Base-by-base conservation (phyloP, 2,797 vertebrate genomes). In the Acanthurus tractus region DNA sequence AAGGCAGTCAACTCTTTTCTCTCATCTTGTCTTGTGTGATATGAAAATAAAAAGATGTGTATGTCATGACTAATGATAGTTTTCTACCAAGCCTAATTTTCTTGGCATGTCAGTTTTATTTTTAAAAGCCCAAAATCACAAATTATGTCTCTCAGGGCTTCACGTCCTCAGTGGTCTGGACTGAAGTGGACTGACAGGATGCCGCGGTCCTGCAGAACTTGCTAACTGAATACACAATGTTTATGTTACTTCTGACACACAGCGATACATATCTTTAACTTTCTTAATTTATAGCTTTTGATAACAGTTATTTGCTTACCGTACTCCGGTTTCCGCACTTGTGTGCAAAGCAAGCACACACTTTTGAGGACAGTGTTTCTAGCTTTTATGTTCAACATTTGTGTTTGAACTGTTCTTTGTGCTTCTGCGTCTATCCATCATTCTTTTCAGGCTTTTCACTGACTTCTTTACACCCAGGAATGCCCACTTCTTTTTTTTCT, bases 401-500 rank as follows among this genome's bases (percentile, higher is more conserved):
- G 29, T 34, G 29, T 34, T 34, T 34, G 29, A 34, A 34, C 29
- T 34, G 3, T 34, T 34, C 29, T 34, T 34, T 34, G 29, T 34
- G 1, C 29, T 34, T 2, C 7, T 34, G 29, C 29, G 3, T 34
- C 29, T 34, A 34, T 34, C 29, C 29, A 34, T 34, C 29, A 6
- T 34, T 34, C 7, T n/a, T 0, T 69, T 29, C n/a, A 52, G 2
- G 18, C 5, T 70, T 64, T 34, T 15, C 46, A 34, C 29, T 34
- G 29, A 12, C 38, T 49, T 49, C 46, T 52, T 63, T 13, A 52
- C 63, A 17, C 68, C 57, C 13, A 52, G 44, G 25, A 62, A 62
- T 12, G 3, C 17, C 42, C 20, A 56, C 36, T 53, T 58, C 42
- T 53, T 53, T 46, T 34, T 29, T 25, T 25, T n/a, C n/a, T n/a